Base-by-base conservation (phyloP, 2,888 invertebrate genomes). In the Drosophila greeni region DNA sequence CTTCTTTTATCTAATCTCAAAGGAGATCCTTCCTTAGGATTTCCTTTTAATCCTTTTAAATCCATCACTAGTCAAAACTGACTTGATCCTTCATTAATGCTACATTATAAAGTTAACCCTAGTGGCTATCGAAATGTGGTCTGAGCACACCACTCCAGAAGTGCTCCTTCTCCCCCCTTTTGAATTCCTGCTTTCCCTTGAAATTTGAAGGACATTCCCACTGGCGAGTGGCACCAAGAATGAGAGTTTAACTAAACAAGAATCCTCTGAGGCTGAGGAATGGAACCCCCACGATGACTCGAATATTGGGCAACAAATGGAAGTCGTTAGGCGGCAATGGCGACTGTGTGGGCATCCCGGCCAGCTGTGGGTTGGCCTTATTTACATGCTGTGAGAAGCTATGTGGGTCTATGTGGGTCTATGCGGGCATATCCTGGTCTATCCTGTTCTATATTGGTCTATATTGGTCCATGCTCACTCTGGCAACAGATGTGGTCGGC, bases 251-350 rank as follows among this genome's bases (percentile, higher is more conserved):
- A 40, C 40, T 40, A 23, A 40, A 23, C 43, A 16, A 16, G 7
- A 16, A 26, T 40, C 7, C 6, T 20, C n/a, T n/a, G n/a, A n/a
- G 16, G 40, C 12, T 14, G 1, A 23, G 3, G 14, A 18, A 26
- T 20, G 20, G 45, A 8, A 33, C 20, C 61, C 47, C 47, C 45
- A 26, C 20, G 37, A 60, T 60, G 60, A 39, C 66, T 62, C 24
- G 52, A 51, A 62, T 36, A 62, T 49, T 64, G 65, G 65, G 51
- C 65, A 64, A 65, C 62, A 51, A 62, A 65, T 51, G 66, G 42
- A 14, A 16, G 62, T 62, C 62, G 62, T 62, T 62, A 62, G 66
- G 29, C 45, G 18, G 18, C 45, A 18, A 7, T 58, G 61, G 26
- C 58, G 20, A 37, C 40, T 29, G 47, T 33, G 33, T 29, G 40